Evolutionary conservation across 2,888 invertebrate genomes (phyloP), one percentile per base, ranked within the genome.

Genomic region (Volucella bombylans): DNA sequence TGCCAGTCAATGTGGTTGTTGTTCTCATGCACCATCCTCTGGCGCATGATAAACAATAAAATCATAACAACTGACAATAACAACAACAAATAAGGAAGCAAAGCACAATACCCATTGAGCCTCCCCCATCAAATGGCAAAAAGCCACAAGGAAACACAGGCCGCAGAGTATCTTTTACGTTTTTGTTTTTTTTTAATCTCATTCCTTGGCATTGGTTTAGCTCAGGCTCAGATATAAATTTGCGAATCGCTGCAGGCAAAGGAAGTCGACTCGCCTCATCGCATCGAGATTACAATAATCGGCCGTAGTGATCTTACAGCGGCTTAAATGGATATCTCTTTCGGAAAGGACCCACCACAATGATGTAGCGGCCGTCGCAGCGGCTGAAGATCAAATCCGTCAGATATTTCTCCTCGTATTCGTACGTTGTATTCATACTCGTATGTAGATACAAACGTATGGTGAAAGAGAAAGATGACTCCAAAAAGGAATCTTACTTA

Each of bases 81-180:
- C 83, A 85, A 76, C 83, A 85, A 85, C 85, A 85, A 81, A 85
- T 85, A 77, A 85, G 85, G 85, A 85, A 85, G 81, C 85, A 81
- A 81, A 85, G 11, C 71, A 72, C 52, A 72, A 68, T 62, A 81
- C 23, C 71, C 68, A 85, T 81, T 68, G 72, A 77, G 68, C 72
- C 85, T 77, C 81, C 85, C 85, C 81, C 85, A 77, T 73, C 80
- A 81, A 69, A 55, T 50, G 55, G 71, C 50, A 18, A 65, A 79
- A 64, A 67, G 74, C 80, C 76, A 71, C 14, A 59, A 80, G 69
- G 73, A 71, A 73, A 79, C 74, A 80, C 80, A 74, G 67, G 83
- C 64, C 62, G 57, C 55, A 10, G 15, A 47, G 41, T 39, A 73
- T 76, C 8, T 62, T 49, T 31, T 38, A 23, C 18, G 18, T 41